Evolutionary conservation across 2,113 vertebrate genomes (phyloP).

Genomic region (Ophiodon elongatus): DNA sequence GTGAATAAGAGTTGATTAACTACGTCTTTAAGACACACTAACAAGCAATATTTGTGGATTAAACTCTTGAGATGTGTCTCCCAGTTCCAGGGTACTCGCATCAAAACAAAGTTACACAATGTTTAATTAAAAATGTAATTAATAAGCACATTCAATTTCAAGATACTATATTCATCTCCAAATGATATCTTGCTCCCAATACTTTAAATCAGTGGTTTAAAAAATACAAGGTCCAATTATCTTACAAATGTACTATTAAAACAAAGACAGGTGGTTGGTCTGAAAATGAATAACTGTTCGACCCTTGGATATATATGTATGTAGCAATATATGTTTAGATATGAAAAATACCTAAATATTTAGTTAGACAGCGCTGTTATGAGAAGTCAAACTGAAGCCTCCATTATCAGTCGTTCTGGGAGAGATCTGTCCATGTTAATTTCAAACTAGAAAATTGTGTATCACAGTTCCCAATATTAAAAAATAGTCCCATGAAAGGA

Average conservation of each 20-base stretch:
- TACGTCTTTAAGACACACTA: background rate
- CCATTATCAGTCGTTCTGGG: conserved; percentile 33
- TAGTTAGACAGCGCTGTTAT: background rate
- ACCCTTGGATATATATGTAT: background rate
- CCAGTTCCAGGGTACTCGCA: background rate
- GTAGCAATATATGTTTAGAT: background rate
- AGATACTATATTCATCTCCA: background rate
- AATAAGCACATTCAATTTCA: background rate
- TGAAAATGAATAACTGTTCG: background rate
- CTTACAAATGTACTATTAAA: background rate
- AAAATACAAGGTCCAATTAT: background rate
- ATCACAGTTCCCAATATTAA: conserved; percentile 53
- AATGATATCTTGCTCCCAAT: background rate
- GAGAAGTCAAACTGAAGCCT: conserved; percentile 11
- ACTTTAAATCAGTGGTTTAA: background rate
- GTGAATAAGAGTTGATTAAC: background rate
- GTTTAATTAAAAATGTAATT: background rate
- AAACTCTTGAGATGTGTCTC: background rate
- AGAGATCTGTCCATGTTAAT: conserved; percentile 26
- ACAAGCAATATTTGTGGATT: background rate
- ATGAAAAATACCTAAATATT: background rate
- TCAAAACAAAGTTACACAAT: background rate
- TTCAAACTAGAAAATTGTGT: conserved; percentile 13
- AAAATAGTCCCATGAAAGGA: conserved; percentile 35
- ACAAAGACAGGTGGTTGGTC: background rate